These are phyloP conservation scores for Stigmatopora nigra DNA, from an alignment of 2,113 vertebrate species.

Conservation along the genomic window DNA sequence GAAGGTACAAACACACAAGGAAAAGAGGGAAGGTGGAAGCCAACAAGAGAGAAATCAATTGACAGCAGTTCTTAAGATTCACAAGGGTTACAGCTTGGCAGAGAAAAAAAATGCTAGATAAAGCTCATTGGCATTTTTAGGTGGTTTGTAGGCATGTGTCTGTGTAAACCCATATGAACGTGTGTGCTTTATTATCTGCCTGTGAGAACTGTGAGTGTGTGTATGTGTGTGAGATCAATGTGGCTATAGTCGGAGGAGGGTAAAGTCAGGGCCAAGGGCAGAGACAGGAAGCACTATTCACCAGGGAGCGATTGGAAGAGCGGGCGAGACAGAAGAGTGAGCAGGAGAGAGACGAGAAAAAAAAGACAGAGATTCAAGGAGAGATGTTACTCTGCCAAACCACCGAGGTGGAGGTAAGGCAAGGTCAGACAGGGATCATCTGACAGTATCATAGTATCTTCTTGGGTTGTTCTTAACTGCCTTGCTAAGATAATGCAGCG, in stretches of 20 bases:
- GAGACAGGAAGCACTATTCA: slow-evolving; percentile 59
- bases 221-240: slow-evolving; percentile 2
- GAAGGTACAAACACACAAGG: slow-evolving; percentile 62
- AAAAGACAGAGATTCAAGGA: slow-evolving; percentile 64
- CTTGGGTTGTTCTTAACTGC: slow-evolving; percentile 27
- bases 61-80: slow-evolving; percentile 69
- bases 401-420: slow-evolving; percentile 50
- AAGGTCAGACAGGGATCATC: slow-evolving; percentile 66
- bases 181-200: slow-evolving; percentile 14
- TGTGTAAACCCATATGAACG: slow-evolving; percentile 14
- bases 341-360: slow-evolving; percentile 49
- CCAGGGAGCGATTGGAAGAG: slow-evolving; percentile 39
- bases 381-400: slow-evolving; percentile 67
- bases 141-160: slow-evolving; percentile 20
- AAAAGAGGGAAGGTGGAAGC: slow-evolving; percentile 59
- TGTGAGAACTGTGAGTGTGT: slow-evolving; percentile 4
- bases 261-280: slow-evolving; percentile 64
- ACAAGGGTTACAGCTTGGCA: slow-evolving; percentile 52
- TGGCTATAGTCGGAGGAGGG: slow-evolving; percentile 32
- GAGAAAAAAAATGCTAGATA: slow-evolving; percentile 40
- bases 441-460: slow-evolving; percentile 34
- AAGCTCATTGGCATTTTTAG: slow-evolving; percentile 59
- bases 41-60: slow-evolving; percentile 73
- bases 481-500: slow-evolving; percentile 22
- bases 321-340: slow-evolving; percentile 27